Conservation (phyloP, 2,113 vertebrate species). For the Rhadina sibilatrix region DNA sequence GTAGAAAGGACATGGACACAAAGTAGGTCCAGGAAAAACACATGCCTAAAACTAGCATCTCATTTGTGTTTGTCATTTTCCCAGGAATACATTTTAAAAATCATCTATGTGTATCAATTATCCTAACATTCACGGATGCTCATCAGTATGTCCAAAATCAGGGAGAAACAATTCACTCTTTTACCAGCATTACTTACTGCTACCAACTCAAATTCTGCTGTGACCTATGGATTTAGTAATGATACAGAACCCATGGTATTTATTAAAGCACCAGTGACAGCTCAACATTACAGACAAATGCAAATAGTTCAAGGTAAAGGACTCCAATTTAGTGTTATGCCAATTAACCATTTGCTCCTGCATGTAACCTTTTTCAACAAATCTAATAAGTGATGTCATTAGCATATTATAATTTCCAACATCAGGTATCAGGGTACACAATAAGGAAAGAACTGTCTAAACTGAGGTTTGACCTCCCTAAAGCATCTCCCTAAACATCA, state of each 20-base stretch:
- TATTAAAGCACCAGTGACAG: background rate
- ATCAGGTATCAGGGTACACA: rapidly evolving
- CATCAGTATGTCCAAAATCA: background rate
- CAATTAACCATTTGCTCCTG: background rate
- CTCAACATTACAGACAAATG: background rate
- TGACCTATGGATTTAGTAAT: background rate
- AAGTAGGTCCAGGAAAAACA: background rate
- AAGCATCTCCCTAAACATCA: background rate
- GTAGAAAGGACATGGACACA: background rate
- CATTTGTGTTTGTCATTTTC: background rate
- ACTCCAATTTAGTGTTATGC: background rate
- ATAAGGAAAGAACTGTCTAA: background rate
- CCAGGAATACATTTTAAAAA: background rate
- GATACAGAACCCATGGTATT: background rate
- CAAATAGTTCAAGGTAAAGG: background rate
- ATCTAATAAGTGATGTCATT: background rate
- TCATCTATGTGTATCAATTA: background rate
- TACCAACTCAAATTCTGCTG: background rate
- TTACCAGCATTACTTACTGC: background rate
- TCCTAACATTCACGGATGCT: background rate
- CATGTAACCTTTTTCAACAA: background rate
- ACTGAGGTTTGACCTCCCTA: background rate
- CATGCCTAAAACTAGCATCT: background rate
- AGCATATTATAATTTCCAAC: background rate
- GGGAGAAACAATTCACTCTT: background rate